Percentiles rank a stretch among this genome's conserved stretches.
These are phyloP conservation scores for Lasioglossum albipes DNA, from an alignment of 1,140 invertebrate species.

Conservation along the genomic window DNA sequence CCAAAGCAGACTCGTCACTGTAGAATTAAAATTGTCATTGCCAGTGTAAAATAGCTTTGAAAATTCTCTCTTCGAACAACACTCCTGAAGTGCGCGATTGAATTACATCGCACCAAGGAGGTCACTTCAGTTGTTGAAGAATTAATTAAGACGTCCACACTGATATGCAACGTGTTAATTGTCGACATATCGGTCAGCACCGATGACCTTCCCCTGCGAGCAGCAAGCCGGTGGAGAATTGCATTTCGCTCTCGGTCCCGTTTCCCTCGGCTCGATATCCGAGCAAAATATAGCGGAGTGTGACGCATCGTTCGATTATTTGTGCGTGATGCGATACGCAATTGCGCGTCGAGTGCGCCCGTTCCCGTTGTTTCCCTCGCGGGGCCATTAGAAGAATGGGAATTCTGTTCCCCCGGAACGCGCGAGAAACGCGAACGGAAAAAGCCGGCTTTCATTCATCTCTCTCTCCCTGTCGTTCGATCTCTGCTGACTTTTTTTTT, in stretches of 20 bases:
- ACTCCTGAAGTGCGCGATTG: too few relatives aligned
- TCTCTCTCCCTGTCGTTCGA: neutral
- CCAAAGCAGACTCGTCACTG: too few relatives aligned
- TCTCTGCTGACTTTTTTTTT: neutral
- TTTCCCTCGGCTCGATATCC: neutral
- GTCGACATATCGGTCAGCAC: too few relatives aligned
- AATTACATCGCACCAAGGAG: too few relatives aligned
- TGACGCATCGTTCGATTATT: slow-evolving; percentile 47
- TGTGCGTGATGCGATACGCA: slow-evolving; percentile 17
- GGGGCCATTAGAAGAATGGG: neutral
- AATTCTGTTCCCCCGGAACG: neutral
- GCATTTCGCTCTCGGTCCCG: neutral
- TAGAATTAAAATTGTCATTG: too few relatives aligned
- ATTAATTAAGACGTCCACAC: too few relatives aligned
- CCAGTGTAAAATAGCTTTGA: too few relatives aligned
- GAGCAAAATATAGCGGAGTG: slow-evolving; percentile 11
- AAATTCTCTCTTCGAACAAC: too few relatives aligned
- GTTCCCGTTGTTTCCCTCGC: neutral
- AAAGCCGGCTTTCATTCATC: neutral
- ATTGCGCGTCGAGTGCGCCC: neutral
- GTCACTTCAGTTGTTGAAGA: too few relatives aligned
- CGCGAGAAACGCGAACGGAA: neutral
- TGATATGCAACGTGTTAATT: too few relatives aligned
- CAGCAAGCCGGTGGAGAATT: neutral
- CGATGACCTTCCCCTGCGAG: too few relatives aligned